These are phyloP conservation scores for Bilobella aurantiaca DNA, from an alignment of 1,140 invertebrate genomes.

Conservation along the genomic window DNA sequence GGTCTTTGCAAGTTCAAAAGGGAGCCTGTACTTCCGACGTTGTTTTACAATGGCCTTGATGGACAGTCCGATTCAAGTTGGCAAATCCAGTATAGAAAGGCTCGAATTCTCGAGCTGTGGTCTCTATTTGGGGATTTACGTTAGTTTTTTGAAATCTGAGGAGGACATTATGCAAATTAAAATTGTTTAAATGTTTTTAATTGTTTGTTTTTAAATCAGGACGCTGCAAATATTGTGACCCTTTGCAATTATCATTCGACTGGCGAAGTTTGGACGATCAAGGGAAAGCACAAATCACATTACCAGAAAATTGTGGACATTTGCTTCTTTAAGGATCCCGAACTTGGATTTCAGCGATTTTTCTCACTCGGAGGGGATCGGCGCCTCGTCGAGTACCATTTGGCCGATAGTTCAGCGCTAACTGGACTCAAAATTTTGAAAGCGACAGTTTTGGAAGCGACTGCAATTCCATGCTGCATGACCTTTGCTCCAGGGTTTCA, in stretches of 20 bases:
- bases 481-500: neutral
- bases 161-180: neutral
- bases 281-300: constrained; percentile 51
- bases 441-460: constrained; percentile 11
- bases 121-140: constrained; percentile 18
- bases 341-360: constrained; percentile 41
- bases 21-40: constrained; percentile 19
- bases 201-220: too few relatives aligned
- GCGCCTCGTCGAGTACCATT: constrained; percentile 58
- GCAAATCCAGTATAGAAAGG: constrained; percentile 2
- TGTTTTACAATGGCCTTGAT: constrained; percentile 17
- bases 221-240: too few relatives aligned
- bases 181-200: too few relatives aligned
- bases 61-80: constrained; percentile 12
- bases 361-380: constrained; percentile 49
- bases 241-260: constrained; percentile 8
- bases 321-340: constrained; percentile 41
- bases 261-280: constrained; percentile 42
- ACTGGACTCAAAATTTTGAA: constrained; percentile 16
- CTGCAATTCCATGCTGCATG: constrained; percentile 12
- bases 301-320: constrained; percentile 46
- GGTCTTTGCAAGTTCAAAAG: constrained; percentile 16
- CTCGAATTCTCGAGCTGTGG: constrained; percentile 26
- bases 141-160: constrained; percentile 9
- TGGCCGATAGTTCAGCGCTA: constrained; percentile 39